These are phyloP conservation scores for Archilochus colubris DNA, from an alignment of 2,113 vertebrate genomes.

Conservation along the genomic window DNA sequence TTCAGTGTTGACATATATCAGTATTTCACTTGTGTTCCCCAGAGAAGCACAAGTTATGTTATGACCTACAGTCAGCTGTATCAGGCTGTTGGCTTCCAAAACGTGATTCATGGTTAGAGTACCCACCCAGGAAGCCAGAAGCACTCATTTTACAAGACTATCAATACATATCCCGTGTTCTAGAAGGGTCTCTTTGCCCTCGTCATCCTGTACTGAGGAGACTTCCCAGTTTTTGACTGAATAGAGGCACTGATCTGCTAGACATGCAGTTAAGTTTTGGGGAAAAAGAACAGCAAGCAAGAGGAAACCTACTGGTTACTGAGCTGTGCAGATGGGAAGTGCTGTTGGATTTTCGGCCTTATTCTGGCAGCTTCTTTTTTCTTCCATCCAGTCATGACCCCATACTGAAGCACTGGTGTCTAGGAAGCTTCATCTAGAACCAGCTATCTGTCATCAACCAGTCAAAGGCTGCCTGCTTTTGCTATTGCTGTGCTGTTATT, in stretches of 20 bases:
- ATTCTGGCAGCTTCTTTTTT: background rate
- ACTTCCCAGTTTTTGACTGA: background rate
- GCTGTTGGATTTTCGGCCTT: background rate
- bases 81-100: background rate
- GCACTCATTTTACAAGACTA: background rate
- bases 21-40: background rate
- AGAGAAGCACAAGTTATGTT: background rate
- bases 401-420: background rate
- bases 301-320: background rate
- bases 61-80: background rate
- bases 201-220: background rate
- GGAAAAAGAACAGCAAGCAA: background rate
- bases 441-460: background rate
- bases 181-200: background rate
- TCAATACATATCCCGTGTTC: background rate
- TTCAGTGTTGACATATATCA: background rate
- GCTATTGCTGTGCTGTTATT: background rate
- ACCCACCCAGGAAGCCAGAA: background rate
- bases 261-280: background rate
- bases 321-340: background rate
- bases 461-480: background rate
- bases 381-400: background rate
- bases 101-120: background rate
- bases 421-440: background rate
- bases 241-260: background rate